Evolutionary conservation across 2,113 vertebrate genomes (phyloP).

Genomic region (Paradoxurus hermaphroditus): DNA sequence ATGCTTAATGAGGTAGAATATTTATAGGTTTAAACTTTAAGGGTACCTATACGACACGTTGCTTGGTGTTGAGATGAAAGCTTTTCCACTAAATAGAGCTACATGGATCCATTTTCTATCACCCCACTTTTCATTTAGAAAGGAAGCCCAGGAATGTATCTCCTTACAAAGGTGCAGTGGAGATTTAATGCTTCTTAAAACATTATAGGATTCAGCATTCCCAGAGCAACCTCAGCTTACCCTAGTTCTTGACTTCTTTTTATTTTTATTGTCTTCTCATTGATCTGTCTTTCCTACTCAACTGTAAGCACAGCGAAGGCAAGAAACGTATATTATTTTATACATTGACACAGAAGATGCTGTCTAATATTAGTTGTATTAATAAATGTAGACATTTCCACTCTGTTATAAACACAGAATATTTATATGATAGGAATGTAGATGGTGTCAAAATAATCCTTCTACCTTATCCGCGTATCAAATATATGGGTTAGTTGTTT

Average conservation of each 20-base stretch:
- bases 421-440: not conserved
- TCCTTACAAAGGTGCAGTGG: not conserved
- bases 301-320: not conserved
- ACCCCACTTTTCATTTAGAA: not conserved
- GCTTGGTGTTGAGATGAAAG: not conserved
- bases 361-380: not conserved
- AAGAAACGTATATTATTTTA: not conserved
- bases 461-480: not conserved
- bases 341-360: not conserved
- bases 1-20: constrained; percentile 77
- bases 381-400: not conserved
- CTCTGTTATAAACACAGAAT: not conserved
- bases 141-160: not conserved
- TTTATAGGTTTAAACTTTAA: constrained; percentile 68
- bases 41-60: constrained; percentile 46
- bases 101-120: not conserved
- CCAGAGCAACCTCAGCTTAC: not conserved
- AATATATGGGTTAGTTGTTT: not conserved
- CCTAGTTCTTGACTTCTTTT: not conserved
- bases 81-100: not conserved
- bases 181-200: constrained; percentile 23
- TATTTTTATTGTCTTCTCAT: not conserved
- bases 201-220: not conserved
- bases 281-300: not conserved
- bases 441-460: not conserved